Base-by-base conservation (phyloP, 2,113 vertebrate genomes). In the Etheostoma cragini region DNA sequence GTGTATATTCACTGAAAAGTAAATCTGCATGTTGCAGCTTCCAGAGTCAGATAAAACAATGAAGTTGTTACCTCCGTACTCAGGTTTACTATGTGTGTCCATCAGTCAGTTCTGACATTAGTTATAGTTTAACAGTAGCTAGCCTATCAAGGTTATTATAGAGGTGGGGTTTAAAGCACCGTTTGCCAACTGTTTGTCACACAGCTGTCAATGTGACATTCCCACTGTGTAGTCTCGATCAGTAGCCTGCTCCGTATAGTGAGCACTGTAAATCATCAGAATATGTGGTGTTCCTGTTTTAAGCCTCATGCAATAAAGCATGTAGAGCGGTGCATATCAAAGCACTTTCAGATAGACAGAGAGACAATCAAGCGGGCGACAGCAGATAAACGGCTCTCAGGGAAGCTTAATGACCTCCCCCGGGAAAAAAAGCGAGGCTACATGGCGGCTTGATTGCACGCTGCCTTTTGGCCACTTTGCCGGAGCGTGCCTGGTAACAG, bases 211-310 rank as follows among this genome's bases (percentile, higher is more conserved):
- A 46, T 22, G 35, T 46, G 22, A 62, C 68, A 38, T 42, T 45
- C 52, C 53, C 56, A 26, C 2, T 21, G 49, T 47, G 58, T 24
- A 26, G 66, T 53, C 54, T 66, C 49, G 13, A 24, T 49, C 62
- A 53, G 30, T 16, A 42, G 38, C 38, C 38, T 42, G 1, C 35
- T 54, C 24, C 24, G 60, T 69, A 65, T 47, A 33, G 46, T 13
- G 24, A 47, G 35, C 21, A 21, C 42, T 11, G 69, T 71, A 82
- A 84, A 87, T 91, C 77, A 80, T 49, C 47, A 74, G 24, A 64
- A 52, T 6, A 12, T 56, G 30, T 38, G 49, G 22, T 3, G 42
- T 54, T 38, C 49, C 26, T 42, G 33, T 80, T 70, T 82, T 54
- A 53, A 72, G 56, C 53, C 13, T 50, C 8, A 1, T 50, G 52